Conservation (phyloP, 1,140 invertebrate species). For the Pachypsylla venusta region DNA sequence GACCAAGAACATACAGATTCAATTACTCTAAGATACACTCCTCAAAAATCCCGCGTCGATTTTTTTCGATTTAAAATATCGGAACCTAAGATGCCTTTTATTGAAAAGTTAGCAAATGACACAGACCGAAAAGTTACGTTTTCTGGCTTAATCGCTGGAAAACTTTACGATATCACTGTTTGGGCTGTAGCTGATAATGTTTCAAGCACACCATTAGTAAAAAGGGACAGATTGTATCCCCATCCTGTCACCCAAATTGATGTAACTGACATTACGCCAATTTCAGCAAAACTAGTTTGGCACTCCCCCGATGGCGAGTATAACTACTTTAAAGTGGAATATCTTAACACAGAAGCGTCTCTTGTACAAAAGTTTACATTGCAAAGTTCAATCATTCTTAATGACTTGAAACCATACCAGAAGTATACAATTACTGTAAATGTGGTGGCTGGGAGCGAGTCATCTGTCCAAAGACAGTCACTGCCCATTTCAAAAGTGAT, state of each 20-base stretch:
- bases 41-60: slow-evolving; percentile 60
- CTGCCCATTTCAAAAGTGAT: slow-evolving; percentile 61
- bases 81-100: slow-evolving; percentile 47
- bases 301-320: slow-evolving; percentile 63
- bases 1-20: slow-evolving; percentile 49
- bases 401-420: slow-evolving; percentile 56
- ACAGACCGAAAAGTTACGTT: slow-evolving; percentile 66
- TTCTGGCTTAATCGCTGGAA: slow-evolving; percentile 54
- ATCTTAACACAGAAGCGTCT: slow-evolving; percentile 55
- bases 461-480: slow-evolving; percentile 50
- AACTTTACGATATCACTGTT: slow-evolving; percentile 76
- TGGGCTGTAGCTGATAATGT: slow-evolving; percentile 77
- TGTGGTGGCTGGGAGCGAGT: slow-evolving; percentile 62
- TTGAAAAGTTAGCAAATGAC: slow-evolving; percentile 59
- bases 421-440: slow-evolving; percentile 82
- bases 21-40: slow-evolving; percentile 65
- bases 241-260: slow-evolving; percentile 65
- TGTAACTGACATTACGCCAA: slow-evolving; percentile 58
- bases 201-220: slow-evolving; percentile 60
- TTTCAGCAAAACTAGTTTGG: slow-evolving; percentile 65
- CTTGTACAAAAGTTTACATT: slow-evolving; percentile 57
- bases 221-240: slow-evolving; percentile 69
- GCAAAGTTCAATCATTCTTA: slow-evolving; percentile 50
- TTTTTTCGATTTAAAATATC: slow-evolving; percentile 65
- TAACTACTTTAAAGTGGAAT: slow-evolving; percentile 75